These are phyloP conservation scores for Zaprionus nigranus DNA, from an alignment of 1,140 invertebrate genomes.

Conservation along the genomic window DNA sequence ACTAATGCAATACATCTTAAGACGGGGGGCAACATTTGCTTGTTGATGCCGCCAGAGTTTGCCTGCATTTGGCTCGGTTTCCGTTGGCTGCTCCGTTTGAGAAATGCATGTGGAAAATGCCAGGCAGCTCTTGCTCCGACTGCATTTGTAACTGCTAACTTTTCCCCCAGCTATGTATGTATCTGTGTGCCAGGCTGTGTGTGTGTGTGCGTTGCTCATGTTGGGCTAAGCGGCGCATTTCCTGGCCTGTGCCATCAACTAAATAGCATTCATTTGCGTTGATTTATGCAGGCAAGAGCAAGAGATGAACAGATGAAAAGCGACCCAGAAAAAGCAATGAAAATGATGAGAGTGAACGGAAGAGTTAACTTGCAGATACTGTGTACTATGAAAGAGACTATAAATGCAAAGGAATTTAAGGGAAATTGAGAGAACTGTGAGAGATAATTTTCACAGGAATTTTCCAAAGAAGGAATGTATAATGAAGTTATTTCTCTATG, in stretches of 20 bases:
- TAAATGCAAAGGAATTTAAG: neutral
- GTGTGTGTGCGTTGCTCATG: conserved; percentile 37
- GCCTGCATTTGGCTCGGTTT: conserved; percentile 75
- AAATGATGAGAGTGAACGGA: neutral
- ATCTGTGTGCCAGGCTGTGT: conserved; percentile 36
- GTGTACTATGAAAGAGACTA: neutral
- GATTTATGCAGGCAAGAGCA: conserved; percentile 72
- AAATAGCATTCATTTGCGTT: conserved; percentile 84
- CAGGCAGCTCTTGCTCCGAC: conserved; percentile 41
- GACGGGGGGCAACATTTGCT: conserved; percentile 52
- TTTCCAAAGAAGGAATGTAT: too few relatives aligned
- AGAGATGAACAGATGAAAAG: conserved; percentile 41
- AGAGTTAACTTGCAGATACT: conserved; percentile 13
- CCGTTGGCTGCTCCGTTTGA: conserved; percentile 68
- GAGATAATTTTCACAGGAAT: too few relatives aligned
- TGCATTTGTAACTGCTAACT: conserved; percentile 71
- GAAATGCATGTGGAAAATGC: conserved; percentile 81
- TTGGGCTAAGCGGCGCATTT: conserved; percentile 79
- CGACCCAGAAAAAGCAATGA: conserved; percentile 24
- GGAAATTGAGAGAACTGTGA: neutral
- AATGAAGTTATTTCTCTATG: accelerated
- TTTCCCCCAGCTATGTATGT: conserved; percentile 11
- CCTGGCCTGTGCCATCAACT: conserved; percentile 77
- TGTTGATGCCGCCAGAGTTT: conserved; percentile 54
- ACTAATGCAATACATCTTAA: conserved; percentile 71